Conservation (phyloP, 2,888 invertebrate genomes). For the Apamea crenata region DNA sequence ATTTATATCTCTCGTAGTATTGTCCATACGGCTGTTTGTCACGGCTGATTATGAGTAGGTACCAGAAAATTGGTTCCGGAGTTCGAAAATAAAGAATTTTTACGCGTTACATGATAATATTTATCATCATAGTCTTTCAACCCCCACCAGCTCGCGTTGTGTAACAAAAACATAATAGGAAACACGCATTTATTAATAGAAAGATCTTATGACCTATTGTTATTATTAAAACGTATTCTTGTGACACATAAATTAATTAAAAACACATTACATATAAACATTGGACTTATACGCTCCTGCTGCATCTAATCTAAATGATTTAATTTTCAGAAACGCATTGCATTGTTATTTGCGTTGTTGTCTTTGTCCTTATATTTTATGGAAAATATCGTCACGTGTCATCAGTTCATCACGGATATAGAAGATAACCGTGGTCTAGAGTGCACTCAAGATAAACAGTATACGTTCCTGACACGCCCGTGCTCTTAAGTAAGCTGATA, state of each 20-base stretch:
- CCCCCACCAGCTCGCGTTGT: conserved; percentile 2
- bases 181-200: conserved; percentile 58
- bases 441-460: conserved; percentile 26
- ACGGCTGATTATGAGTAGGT: neutral
- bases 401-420: conserved; percentile 19
- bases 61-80: conserved; percentile 19
- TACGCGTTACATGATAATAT: neutral
- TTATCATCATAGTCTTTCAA: neutral
- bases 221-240: conserved; percentile 54
- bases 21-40: neutral
- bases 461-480: conserved; percentile 28
- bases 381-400: conserved; percentile 34
- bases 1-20: neutral
- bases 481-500: conserved; percentile 27
- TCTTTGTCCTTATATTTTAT: conserved; percentile 11
- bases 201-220: conserved; percentile 53
- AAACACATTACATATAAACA: conserved; percentile 52
- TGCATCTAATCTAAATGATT: conserved; percentile 31
- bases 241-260: conserved; percentile 61
- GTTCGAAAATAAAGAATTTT: conserved; percentile 2
- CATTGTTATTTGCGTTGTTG: conserved; percentile 37
- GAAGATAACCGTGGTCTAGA: conserved; percentile 18
- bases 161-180: conserved; percentile 31
- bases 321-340: conserved; percentile 38
- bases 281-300: conserved; percentile 19